These are phyloP conservation scores for Ctenomys sociabilis DNA, from an alignment of 2,113 vertebrate species.

Conservation along the genomic window DNA sequence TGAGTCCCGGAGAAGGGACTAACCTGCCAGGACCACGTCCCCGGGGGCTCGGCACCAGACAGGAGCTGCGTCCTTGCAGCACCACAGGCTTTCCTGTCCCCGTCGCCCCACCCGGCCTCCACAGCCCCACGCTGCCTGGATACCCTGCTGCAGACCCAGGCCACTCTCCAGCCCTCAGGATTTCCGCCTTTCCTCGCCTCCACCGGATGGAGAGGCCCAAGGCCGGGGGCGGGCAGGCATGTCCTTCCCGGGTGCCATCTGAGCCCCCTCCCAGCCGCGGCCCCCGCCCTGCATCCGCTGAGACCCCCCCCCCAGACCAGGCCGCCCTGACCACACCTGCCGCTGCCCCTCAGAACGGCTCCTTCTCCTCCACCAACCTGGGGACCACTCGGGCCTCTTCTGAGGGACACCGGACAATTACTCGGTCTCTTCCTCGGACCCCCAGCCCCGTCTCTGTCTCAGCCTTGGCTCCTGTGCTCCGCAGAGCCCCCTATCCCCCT, in stretches of 20 bases:
- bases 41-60: background rate
- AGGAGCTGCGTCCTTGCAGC: background rate
- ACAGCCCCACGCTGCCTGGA: background rate
- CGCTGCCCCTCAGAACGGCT: background rate
- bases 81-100: background rate
- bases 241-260: background rate
- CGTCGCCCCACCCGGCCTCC: background rate
- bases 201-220: background rate
- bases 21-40: background rate
- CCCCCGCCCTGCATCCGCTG: background rate
- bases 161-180: too few species aligned
- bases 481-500: background rate
- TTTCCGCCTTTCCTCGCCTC: background rate
- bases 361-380: background rate
- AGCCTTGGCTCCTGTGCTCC: background rate
- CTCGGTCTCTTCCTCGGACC: background rate
- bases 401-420: fast-evolving
- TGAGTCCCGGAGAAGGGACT: background rate
- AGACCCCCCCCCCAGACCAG: background rate
- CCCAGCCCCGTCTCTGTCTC: background rate
- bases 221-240: background rate
- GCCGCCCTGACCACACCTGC: background rate
- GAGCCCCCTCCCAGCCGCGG: background rate
- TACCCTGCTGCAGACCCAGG: background rate
- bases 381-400: background rate